Evolutionary conservation across 2,888 invertebrate species (phyloP).

Genomic region (Heteromyza rotundicornis): DNA sequence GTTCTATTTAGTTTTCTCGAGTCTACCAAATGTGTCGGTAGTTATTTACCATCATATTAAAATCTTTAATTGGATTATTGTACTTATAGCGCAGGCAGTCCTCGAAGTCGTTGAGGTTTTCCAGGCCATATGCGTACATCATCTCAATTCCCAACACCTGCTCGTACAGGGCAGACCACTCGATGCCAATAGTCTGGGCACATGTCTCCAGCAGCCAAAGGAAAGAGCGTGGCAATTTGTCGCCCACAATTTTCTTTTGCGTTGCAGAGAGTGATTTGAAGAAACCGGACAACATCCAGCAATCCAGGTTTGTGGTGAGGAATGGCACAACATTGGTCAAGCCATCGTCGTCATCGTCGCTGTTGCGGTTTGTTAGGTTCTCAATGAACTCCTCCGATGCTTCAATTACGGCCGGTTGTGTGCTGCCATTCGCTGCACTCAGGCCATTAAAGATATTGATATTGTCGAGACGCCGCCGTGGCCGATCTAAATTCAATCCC

Average conservation of each 20-base stretch:
- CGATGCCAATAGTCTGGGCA: slow-evolving; percentile 51
- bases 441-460: slow-evolving; percentile 42
- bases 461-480: slow-evolving; percentile 43
- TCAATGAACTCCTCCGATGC: neutral
- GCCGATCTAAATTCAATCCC: slow-evolving; percentile 33
- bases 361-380: neutral
- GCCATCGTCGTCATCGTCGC: slow-evolving; percentile 3
- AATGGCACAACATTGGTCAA: slow-evolving; percentile 30
- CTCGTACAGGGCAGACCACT: slow-evolving; percentile 50
- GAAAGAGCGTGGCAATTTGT: slow-evolving; percentile 52
- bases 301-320: slow-evolving; percentile 55
- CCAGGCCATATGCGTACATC: slow-evolving; percentile 53
- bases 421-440: neutral
- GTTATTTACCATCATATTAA: slow-evolving; percentile 37
- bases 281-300: slow-evolving; percentile 55
- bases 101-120: slow-evolving; percentile 43
- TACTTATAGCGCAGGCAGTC: slow-evolving; percentile 41
- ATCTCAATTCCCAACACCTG: slow-evolving; percentile 55
- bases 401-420: slow-evolving; percentile 5
- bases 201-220: slow-evolving; percentile 60
- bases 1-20: neutral
- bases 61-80: slow-evolving; percentile 43
- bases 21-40: slow-evolving; percentile 48
- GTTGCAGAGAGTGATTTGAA: slow-evolving; percentile 26
- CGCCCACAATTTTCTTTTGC: slow-evolving; percentile 41